A percentile compares a stretch with the other conserved stretches of the same genome.
These are phyloP conservation scores for Pinctada fucata DNA, from an alignment of 2,888 invertebrate genomes.

Conservation along the genomic window DNA sequence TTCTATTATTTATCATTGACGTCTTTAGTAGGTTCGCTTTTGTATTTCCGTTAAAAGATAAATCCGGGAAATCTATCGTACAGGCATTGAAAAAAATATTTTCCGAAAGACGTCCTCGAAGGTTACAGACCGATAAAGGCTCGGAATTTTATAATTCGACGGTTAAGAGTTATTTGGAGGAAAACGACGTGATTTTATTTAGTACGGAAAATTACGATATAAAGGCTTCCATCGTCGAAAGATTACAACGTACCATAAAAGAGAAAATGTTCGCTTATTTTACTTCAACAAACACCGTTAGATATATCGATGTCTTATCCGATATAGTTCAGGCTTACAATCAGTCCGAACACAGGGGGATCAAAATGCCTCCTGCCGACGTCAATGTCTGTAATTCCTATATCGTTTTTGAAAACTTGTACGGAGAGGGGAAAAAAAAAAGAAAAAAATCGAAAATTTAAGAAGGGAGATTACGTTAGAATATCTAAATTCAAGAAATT, in stretches of 20 bases:
- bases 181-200: slow-evolving; percentile 48
- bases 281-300: slow-evolving; percentile 27
- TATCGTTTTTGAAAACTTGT: slow-evolving; percentile 26
- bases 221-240: slow-evolving; percentile 68
- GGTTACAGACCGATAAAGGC: slow-evolving; percentile 52
- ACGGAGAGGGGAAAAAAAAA: slow-evolving; percentile 9
- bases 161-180: slow-evolving; percentile 30
- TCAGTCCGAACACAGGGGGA: slow-evolving; percentile 32
- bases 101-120: slow-evolving; percentile 41
- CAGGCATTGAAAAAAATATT: slow-evolving; percentile 29
- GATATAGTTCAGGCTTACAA: slow-evolving; percentile 43
- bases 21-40: slow-evolving; percentile 33
- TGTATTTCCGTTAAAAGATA: slow-evolving; percentile 55
- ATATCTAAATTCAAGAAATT: slow-evolving; percentile 24
- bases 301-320: slow-evolving; percentile 38
- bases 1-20: slow-evolving; percentile 59
- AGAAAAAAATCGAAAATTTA: slow-evolving; percentile 2
- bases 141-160: slow-evolving; percentile 52
- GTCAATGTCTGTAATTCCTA: slow-evolving; percentile 38
- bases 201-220: slow-evolving; percentile 57
- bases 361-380: neutral
- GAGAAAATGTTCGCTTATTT: slow-evolving; percentile 43
- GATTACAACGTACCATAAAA: slow-evolving; percentile 53
- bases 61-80: slow-evolving; percentile 44
- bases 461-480: slow-evolving; percentile 38